Conservation (phyloP, 2,113 vertebrate genomes). For the Seriola quinqueradiata region DNA sequence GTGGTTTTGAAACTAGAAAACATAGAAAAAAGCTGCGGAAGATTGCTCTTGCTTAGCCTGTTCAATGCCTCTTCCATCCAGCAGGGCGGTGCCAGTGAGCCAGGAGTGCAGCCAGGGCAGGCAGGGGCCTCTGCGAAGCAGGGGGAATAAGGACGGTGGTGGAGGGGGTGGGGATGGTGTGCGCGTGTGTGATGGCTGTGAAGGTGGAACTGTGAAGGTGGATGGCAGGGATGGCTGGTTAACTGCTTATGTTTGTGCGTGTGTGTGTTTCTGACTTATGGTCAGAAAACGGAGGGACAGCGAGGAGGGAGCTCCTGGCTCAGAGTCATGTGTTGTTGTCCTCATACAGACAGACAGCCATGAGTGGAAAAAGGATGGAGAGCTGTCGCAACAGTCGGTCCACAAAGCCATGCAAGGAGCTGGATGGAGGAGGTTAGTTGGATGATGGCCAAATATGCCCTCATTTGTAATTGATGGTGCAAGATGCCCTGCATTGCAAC, state of each 20-base stretch:
- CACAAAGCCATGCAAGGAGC: slow-evolving; percentile 72
- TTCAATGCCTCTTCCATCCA: slow-evolving; percentile 86
- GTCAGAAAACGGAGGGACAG: slow-evolving; percentile 23
- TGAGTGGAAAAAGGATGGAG: slow-evolving; percentile 54
- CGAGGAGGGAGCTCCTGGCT: slow-evolving; percentile 54
- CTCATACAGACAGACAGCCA: slow-evolving; percentile 58
- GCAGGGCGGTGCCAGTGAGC: slow-evolving; percentile 82
- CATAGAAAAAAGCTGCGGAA: slow-evolving; percentile 70
- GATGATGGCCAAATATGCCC: slow-evolving; percentile 33
- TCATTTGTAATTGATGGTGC: slow-evolving; percentile 23
- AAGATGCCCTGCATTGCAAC: slow-evolving; percentile 18
- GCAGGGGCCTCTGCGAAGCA: slow-evolving; percentile 81
- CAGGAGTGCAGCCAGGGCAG: slow-evolving; percentile 82
- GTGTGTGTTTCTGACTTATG: slow-evolving; percentile 12
- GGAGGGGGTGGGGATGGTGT: slow-evolving; percentile 28
- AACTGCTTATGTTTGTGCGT: slow-evolving; percentile 21
- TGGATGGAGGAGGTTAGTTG: slow-evolving; percentile 46
- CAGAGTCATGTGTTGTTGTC: slow-evolving; percentile 63
- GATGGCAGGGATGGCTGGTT: slow-evolving; percentile 40
- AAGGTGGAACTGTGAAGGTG: not conserved
- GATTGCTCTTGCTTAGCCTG: slow-evolving; percentile 83
- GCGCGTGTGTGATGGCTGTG: slow-evolving; percentile 51
- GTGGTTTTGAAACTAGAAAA: slow-evolving; percentile 57
- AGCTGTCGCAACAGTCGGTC: slow-evolving; percentile 39
- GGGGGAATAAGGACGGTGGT: slow-evolving; percentile 20